Evolutionary conservation across 1,140 invertebrate genomes (phyloP).

Genomic region (Bombyx mori): ASM3026992v2 NC_085122.1:7533501-7534000

Average conservation of each 20-base stretch:
- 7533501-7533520: too few species aligned
- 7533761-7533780: constrained; percentile 11
- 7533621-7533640: constrained; percentile 3
- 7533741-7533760: constrained; percentile 6
- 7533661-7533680: constrained; percentile 8
- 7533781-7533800: constrained; percentile 5
- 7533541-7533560: too few species aligned
- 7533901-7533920: too few species aligned
- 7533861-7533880: too few species aligned
- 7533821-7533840: constrained; percentile 13
- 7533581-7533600: not conserved
- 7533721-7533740: not conserved
- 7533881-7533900: too few species aligned
- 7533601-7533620: constrained; percentile 4
- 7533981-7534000: too few species aligned
- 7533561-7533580: too few species aligned
- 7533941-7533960: too few species aligned
- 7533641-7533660: constrained; percentile 9
- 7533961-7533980: too few species aligned
- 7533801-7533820: constrained; percentile 15
- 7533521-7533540: too few species aligned
- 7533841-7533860: too few species aligned
- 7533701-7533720: not conserved
- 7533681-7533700: constrained; percentile 1
- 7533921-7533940: too few species aligned